A percentile compares a stretch with the other conserved stretches of the same genome.
phyloP scores from a whole-genome alignment of 2,797 vertebrate genomes.

The Thaleichthys pacificus region DNA sequence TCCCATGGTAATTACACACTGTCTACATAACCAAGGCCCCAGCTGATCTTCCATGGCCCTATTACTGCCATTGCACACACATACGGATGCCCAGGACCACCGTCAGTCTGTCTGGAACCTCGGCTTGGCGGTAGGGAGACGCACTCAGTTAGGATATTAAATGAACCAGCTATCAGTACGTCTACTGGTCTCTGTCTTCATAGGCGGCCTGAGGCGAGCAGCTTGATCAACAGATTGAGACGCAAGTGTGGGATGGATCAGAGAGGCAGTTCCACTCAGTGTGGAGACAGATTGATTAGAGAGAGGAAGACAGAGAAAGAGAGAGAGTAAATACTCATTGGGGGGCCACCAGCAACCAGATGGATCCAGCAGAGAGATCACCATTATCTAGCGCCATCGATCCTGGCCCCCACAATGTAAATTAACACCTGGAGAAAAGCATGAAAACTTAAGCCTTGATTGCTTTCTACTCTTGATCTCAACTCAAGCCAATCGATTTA shows the following conservation, averaged over 20 bases:
- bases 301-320: background rate
- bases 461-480: conserved; percentile 81
- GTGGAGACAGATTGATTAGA: background rate
- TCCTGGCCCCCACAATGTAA: conserved; percentile 73
- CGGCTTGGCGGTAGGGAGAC: conserved; percentile 18
- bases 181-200: conserved; percentile 13
- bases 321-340: conserved; percentile 21
- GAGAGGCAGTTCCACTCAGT: conserved; percentile 11
- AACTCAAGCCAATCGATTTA: conserved; percentile 77
- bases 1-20: conserved; percentile 66
- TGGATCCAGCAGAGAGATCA: conserved; percentile 55
- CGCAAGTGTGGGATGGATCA: conserved; percentile 17
- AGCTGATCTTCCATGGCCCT: conserved; percentile 54
- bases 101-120: conserved; percentile 35
- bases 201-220: conserved; percentile 1
- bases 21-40: conserved; percentile 55
- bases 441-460: conserved; percentile 81
- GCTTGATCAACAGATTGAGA: background rate
- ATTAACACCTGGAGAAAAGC: conserved; percentile 76
- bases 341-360: conserved; percentile 42
- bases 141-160: conserved; percentile 18
- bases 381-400: conserved; percentile 73
- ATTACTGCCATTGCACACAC: conserved; percentile 37
- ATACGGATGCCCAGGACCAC: conserved; percentile 27
- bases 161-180: conserved; percentile 45